Conservation (phyloP, 1,140 invertebrate genomes). For the Drosophila aff. region DNA sequence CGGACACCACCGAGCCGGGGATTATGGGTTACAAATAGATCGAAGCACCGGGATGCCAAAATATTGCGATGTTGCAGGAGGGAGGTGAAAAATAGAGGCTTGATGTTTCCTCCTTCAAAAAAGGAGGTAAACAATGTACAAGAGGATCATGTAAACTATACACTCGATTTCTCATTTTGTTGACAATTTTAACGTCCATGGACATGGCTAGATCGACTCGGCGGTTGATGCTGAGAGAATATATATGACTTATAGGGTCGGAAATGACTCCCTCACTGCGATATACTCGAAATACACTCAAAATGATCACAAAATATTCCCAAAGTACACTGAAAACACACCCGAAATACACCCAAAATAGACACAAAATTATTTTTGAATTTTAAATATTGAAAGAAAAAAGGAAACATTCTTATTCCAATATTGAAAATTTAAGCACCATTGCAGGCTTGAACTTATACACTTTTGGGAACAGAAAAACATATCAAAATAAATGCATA, state of each 20-base stretch:
- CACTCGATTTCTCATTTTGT: too few species aligned
- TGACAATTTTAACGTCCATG: too few species aligned
- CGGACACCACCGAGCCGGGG: background rate
- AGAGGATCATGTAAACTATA: background rate
- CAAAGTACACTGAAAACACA: background rate
- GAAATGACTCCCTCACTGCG: too few species aligned
- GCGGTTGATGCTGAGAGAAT: too few species aligned
- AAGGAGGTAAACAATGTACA: background rate
- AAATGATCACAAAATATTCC: background rate
- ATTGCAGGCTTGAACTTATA: background rate
- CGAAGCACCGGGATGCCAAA: background rate
- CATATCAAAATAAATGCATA: background rate
- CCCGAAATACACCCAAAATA: background rate
- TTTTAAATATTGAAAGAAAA: too few species aligned
- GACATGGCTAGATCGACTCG: too few species aligned
- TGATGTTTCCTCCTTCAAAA: too few species aligned
- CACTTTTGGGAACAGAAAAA: background rate
- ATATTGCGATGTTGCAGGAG: background rate
- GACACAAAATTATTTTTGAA: background rate
- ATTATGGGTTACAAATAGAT: constrained; percentile 26
- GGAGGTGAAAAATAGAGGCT: background rate
- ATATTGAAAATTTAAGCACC: too few species aligned
- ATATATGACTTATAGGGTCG: too few species aligned
- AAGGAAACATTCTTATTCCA: too few species aligned
- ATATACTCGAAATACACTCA: too few species aligned